Conservation (phyloP, 53 echinoderm and acorn worm species). For the Astropecten irregularis region DNA sequence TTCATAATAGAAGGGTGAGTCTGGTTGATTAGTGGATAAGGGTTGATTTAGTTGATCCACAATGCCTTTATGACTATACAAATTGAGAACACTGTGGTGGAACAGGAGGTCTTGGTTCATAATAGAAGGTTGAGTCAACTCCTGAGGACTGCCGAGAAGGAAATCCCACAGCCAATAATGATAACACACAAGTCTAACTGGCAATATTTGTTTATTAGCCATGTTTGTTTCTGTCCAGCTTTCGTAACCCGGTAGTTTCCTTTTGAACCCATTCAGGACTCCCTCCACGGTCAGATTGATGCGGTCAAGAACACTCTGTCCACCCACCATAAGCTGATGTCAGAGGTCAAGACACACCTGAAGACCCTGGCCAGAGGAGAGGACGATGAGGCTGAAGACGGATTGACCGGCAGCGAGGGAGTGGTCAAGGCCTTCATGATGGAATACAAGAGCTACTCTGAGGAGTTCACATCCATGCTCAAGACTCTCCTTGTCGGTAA, state of each 20-base stretch:
- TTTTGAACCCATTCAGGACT: too few species aligned
- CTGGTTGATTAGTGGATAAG: too few species aligned
- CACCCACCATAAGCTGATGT: constrained; percentile 90
- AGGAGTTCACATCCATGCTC: constrained; percentile 81
- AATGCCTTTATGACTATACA: constrained; percentile 26
- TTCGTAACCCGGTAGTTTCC: too few species aligned
- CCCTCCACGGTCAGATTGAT: constrained; percentile 73
- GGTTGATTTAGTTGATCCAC: background rate
- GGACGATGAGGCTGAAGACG: constrained; percentile 76
- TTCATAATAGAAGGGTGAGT: constrained; percentile 70
- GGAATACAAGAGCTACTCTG: constrained; percentile 85
- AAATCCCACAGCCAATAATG: too few species aligned
- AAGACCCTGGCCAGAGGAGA: constrained; percentile 88
- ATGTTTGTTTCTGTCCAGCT: too few species aligned
- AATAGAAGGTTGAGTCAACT: constrained; percentile 71
- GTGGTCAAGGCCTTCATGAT: constrained; percentile 78
- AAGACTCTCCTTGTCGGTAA: constrained; percentile 73
- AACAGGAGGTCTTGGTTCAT: constrained; percentile 66
- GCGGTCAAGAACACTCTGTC: constrained; percentile 75
- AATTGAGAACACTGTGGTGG: constrained; percentile 50
- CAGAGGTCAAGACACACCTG: constrained; percentile 88
- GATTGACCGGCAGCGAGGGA: constrained; percentile 25
- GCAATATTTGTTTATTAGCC: too few species aligned
- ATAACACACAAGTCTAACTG: too few species aligned
- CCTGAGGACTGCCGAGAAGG: too few species aligned